Conservation (phyloP, 2,113 vertebrate genomes). For the Rissa tridactyla region DNA sequence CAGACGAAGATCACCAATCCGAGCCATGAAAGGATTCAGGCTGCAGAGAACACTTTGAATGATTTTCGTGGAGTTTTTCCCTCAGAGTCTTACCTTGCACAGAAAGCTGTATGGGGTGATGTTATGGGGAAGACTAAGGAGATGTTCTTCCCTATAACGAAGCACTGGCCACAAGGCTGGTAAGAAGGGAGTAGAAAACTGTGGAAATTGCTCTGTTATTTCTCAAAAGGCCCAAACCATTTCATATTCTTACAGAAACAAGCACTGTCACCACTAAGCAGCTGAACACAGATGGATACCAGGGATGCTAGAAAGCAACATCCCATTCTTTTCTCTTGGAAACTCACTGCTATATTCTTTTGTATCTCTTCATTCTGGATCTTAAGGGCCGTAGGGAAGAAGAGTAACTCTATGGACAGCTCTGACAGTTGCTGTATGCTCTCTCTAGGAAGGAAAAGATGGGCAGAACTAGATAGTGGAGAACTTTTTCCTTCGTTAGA, state of each 20-base stretch:
- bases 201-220: neutral
- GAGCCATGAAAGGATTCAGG: neutral
- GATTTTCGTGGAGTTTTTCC: neutral
- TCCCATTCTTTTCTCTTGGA: neutral
- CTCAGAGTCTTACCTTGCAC: neutral
- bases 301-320: neutral
- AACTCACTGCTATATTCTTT: neutral
- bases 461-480: neutral
- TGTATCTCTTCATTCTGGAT: neutral
- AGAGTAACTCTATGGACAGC: neutral
- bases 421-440: neutral
- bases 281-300: neutral
- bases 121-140: neutral
- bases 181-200: neutral
- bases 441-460: neutral
- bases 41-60: neutral
- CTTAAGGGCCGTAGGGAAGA: neutral
- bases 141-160: neutral
- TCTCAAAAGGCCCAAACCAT: neutral
- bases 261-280: neutral
- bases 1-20: neutral
- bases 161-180: neutral
- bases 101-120: neutral
- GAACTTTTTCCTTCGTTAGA: neutral
- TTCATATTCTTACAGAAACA: neutral